Evolutionary conservation across 92 coral and sea anemone species (phyloP), one percentile per base, ranked within the genome.

Genomic region (Phymanthus crucifer): DNA sequence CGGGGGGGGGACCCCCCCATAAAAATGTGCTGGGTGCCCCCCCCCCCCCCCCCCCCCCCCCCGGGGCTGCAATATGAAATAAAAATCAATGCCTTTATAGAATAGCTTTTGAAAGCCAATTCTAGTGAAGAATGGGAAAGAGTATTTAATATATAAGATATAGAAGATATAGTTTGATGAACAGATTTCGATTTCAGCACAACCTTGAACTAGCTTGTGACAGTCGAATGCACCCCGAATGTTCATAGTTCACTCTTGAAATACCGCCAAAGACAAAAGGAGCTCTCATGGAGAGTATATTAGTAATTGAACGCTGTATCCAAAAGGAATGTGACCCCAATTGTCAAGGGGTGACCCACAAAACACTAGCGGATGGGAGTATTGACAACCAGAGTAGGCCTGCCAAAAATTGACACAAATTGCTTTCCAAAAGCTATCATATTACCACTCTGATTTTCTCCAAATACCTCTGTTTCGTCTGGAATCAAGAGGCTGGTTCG

Each of bases 321-420:
- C 68, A 61, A 27, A 24, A 61, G 68, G 68, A 61, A 61, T 61
- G 32, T 61, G 68, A 61, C 68, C 68, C 12, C 29, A 27, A 61
- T 61, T 61, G 68, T 61, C 68, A 29, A 24, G 16, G 14, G 68
- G 68, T 61, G 68, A 61, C 68, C 34, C 68, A 27, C 68, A 27
- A 27, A 61, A 61, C 26, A 33, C 68, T 61, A 61, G 68, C 68
- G 68, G 68, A 61, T 29, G 23, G 33, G 34, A 61, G 68, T 29
- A 61, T 57, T 61, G 68, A 61, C 34, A 61, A 26, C 35, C 35
- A 21, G 29, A 61, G 35, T 27, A 46, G 32, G 16, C 40, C 65
- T 74, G 78, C 33, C 78, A 74, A 50, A 74, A 48, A 32, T 8
- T 50, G 77, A 73, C 77, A 73, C 52, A 40, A 40, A 73, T 73